A percentile compares a stretch with the other conserved stretches of the same genome.
Conservation (phyloP, 2,797 vertebrate genomes). For the Hypotaenidia okinawae region DNA sequence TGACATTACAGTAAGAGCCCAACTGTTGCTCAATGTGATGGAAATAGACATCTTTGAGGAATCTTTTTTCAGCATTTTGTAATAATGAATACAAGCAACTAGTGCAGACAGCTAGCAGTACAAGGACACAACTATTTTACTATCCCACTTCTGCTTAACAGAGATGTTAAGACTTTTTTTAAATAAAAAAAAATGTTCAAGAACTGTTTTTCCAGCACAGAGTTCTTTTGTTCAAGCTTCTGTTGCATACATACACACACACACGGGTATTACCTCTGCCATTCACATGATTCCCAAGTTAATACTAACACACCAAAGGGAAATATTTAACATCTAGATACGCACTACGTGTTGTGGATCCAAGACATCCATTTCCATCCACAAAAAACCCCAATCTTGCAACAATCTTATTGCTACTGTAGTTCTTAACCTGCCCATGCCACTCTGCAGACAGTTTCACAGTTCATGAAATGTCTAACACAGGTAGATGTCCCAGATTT, state of each 20-base stretch:
- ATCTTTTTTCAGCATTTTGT: not conserved
- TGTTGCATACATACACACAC: not conserved
- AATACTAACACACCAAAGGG: not conserved
- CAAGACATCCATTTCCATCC: not conserved
- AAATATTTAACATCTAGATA: constrained; percentile 25
- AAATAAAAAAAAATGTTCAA: no score
- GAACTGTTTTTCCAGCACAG: not conserved
- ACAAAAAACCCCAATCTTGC: not conserved
- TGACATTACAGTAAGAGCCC: not conserved
- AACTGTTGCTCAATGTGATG: not conserved
- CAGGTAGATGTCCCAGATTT: not conserved
- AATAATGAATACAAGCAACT: not conserved
- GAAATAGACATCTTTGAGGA: not conserved
- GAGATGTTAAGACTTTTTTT: not conserved
- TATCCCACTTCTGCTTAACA: not conserved
- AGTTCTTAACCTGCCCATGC: not conserved
- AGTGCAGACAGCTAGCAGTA: not conserved
- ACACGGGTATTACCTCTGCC: not conserved
- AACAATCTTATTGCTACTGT: not conserved
- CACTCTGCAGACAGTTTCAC: not conserved
- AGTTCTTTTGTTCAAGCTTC: not conserved
- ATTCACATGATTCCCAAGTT: not conserved
- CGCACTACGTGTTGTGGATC: not conserved
- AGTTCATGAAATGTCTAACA: not conserved
- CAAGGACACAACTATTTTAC: not conserved